phyloP scores from a whole-genome alignment of 2,888 invertebrate species.

The Pseudococcus longispinus region DNA sequence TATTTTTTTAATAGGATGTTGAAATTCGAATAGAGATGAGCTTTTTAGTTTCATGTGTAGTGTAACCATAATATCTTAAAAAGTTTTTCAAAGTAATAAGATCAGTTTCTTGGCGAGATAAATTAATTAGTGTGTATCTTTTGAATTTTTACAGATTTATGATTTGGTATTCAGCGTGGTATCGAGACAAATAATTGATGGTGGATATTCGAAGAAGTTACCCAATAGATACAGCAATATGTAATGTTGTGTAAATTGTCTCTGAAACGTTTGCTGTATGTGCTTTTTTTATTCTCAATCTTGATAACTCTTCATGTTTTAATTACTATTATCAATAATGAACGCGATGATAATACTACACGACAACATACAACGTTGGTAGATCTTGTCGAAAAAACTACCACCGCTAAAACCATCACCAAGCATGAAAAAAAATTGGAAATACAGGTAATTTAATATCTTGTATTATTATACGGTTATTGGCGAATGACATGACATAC shows the following conservation, averaged over 20 bases:
- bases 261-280: slow-evolving; percentile 47
- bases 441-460: not conserved
- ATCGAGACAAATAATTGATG: not conserved
- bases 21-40: not conserved
- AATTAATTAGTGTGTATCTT: not conserved
- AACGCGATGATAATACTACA: not conserved
- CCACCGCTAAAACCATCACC: not conserved
- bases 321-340: slow-evolving; percentile 17
- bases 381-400: slow-evolving; percentile 2
- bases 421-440: not conserved
- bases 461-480: too few relatives aligned
- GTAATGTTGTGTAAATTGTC: slow-evolving; percentile 52
- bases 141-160: slow-evolving; percentile 15
- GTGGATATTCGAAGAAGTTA: slow-evolving; percentile 26
- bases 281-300: slow-evolving; percentile 28
- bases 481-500: too few relatives aligned
- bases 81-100: not conserved
- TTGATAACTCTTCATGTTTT: slow-evolving; percentile 30
- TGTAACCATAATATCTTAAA: not conserved
- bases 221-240: slow-evolving; percentile 44
- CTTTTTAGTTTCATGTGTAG: too few relatives aligned
- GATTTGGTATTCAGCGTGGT: not conserved
- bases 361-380: not conserved
- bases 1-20: not conserved
- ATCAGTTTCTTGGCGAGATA: not conserved